Evolutionary conservation across 2,888 invertebrate species (phyloP).

Genomic region (Athalia cordata): DNA sequence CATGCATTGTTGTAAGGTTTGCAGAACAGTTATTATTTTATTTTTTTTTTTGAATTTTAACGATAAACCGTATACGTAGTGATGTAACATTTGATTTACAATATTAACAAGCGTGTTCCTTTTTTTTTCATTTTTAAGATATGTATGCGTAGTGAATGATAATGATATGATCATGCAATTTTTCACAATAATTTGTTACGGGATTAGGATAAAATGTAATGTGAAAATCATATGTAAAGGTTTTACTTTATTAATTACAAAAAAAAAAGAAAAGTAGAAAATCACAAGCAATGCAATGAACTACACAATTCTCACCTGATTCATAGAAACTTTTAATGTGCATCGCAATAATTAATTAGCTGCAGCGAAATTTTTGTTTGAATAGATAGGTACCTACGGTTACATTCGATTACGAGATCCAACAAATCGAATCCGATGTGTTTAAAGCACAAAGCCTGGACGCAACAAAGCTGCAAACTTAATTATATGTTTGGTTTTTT

Average conservation of each 20-base stretch:
- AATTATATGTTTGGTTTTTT: slow-evolving; percentile 46
- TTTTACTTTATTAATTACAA: not conserved
- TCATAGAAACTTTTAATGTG: slow-evolving; percentile 35
- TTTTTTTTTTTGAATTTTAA: too few species aligned
- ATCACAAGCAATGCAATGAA: slow-evolving; percentile 31
- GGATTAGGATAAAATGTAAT: too few species aligned
- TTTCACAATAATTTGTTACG: too few species aligned
- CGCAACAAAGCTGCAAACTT: slow-evolving; percentile 62
- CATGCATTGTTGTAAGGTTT: too few species aligned
- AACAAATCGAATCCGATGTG: slow-evolving; percentile 57
- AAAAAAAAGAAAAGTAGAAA: slow-evolving; percentile 31
- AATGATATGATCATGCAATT: too few species aligned
- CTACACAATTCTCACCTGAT: slow-evolving; percentile 54
- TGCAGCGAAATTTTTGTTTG: slow-evolving; percentile 50
- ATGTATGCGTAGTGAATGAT: too few species aligned
- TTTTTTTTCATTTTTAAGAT: too few species aligned
- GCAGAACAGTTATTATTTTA: too few species aligned
- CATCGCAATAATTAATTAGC: slow-evolving; percentile 34
- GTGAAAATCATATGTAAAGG: not conserved
- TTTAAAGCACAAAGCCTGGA: slow-evolving; percentile 56
- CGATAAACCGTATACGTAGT: too few species aligned
- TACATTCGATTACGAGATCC: slow-evolving; percentile 49
- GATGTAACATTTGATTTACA: too few species aligned
- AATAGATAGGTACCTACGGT: slow-evolving; percentile 56
- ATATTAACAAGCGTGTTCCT: too few species aligned